Evolutionary conservation across 1,140 invertebrate genomes (phyloP).

Genomic region (Elysia chlorotica): DNA sequence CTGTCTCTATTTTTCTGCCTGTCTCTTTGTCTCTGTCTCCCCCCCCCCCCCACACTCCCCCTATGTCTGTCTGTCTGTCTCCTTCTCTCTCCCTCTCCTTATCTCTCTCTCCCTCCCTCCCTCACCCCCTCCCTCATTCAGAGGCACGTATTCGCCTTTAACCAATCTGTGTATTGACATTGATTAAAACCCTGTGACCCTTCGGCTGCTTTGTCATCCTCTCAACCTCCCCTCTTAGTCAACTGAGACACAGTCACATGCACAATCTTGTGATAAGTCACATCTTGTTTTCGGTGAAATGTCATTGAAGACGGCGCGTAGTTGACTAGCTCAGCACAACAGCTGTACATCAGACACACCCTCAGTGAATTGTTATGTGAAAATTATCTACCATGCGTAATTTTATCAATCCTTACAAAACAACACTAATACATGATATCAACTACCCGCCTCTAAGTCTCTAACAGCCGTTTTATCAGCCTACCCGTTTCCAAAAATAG

Average conservation of each 20-base stretch:
- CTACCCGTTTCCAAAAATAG: no score
- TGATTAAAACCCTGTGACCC: background rate
- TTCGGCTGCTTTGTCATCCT: background rate
- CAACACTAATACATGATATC: no score
- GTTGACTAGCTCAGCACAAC: no score
- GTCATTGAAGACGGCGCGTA: background rate
- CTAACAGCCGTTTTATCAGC: no score
- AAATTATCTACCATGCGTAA: no score
- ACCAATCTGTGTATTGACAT: background rate
- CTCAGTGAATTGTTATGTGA: no score
- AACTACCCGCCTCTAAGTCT: no score
- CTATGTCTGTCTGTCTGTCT: background rate
- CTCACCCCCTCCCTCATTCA: background rate
- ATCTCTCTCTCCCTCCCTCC: constrained; percentile 3
- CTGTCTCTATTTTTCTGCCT: background rate
- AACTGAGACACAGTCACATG: background rate
- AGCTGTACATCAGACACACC: no score
- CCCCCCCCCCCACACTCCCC: background rate
- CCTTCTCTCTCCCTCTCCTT: background rate
- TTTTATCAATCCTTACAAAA: no score
- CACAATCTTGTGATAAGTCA: background rate
- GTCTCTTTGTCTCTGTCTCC: constrained; percentile 12
- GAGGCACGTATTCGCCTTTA: background rate
- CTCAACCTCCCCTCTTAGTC: no score
- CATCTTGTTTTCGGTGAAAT: background rate